phyloP scores from a whole-genome alignment of 2,797 vertebrate genomes.

The Arnoldichthys spilopterus region DNA sequence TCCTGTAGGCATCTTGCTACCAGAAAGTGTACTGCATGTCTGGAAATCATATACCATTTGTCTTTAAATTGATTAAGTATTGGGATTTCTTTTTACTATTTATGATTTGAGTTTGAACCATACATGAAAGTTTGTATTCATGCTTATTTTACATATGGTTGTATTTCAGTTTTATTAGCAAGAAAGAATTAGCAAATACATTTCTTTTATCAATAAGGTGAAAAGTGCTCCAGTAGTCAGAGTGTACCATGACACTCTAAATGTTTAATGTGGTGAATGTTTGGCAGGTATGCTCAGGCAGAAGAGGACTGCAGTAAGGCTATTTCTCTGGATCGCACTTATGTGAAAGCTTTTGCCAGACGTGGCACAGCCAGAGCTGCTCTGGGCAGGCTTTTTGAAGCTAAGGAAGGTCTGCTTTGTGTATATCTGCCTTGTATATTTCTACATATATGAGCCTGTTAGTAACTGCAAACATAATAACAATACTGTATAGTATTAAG shows the following conservation, averaged over 20 bases:
- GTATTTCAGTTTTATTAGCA: too few species aligned
- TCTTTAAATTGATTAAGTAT: background rate
- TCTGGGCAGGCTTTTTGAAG: constrained; percentile 84
- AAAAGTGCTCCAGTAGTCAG: background rate
- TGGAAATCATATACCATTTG: background rate
- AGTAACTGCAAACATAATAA: too few species aligned
- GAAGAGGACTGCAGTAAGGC: constrained; percentile 91
- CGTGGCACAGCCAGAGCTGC: constrained; percentile 88
- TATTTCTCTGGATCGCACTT: constrained; percentile 85
- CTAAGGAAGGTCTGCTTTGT: constrained; percentile 79
- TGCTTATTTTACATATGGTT: too few species aligned
- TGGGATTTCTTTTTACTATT: too few species aligned
- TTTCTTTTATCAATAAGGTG: too few species aligned
- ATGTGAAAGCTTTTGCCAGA: constrained; percentile 94
- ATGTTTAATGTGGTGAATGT: background rate
- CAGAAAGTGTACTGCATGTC: background rate
- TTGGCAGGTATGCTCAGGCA: constrained; percentile 85
- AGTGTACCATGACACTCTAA: background rate
- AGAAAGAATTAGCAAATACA: too few species aligned
- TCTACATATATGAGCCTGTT: too few species aligned
- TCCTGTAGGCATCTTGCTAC: background rate
- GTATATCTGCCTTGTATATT: background rate
- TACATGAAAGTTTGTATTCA: too few species aligned
- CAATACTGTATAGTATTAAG: too few species aligned
- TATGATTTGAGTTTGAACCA: too few species aligned